phyloP scores from a whole-genome alignment of 2,797 vertebrate species.

The Momotus momota region DNA sequence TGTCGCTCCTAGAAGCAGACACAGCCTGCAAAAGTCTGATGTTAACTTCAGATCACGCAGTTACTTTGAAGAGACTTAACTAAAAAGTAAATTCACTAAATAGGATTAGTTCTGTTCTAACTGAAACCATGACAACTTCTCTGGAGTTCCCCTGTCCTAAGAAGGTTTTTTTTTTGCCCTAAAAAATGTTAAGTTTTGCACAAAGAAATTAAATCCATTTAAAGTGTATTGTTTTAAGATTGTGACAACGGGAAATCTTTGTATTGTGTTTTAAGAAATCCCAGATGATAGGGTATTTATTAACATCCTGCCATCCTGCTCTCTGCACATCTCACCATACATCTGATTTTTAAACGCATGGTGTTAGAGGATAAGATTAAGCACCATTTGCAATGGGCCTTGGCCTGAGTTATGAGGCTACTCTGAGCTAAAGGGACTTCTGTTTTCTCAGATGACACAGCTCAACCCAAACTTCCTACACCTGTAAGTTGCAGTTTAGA shows the following conservation, averaged over 20 bases:
- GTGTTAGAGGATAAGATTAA: background rate
- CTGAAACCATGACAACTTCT: background rate
- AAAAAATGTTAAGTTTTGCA: background rate
- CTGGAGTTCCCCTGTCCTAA: background rate
- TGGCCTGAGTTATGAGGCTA: background rate
- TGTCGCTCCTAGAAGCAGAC: no score
- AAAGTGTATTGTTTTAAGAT: background rate
- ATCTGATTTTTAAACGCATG: background rate
- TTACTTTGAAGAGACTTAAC: no score
- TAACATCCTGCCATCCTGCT: background rate
- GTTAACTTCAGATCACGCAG: no score
- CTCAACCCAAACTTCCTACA: background rate
- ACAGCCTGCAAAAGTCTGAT: no score
- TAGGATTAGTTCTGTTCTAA: no score
- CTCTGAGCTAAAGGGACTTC: background rate
- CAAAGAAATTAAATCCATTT: background rate
- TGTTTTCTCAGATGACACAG: background rate
- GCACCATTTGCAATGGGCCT: background rate
- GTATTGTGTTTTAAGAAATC: background rate
- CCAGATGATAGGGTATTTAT: background rate
- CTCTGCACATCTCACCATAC: background rate
- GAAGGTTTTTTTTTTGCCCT: background rate
- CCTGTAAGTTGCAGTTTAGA: background rate
- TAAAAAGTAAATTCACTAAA: no score
- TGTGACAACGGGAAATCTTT: background rate